A percentile compares a stretch with the other conserved stretches of the same genome.
phyloP scores from a whole-genome alignment of 2,113 vertebrate genomes.

The Gnathonemus echidnorhynchus region DNA sequence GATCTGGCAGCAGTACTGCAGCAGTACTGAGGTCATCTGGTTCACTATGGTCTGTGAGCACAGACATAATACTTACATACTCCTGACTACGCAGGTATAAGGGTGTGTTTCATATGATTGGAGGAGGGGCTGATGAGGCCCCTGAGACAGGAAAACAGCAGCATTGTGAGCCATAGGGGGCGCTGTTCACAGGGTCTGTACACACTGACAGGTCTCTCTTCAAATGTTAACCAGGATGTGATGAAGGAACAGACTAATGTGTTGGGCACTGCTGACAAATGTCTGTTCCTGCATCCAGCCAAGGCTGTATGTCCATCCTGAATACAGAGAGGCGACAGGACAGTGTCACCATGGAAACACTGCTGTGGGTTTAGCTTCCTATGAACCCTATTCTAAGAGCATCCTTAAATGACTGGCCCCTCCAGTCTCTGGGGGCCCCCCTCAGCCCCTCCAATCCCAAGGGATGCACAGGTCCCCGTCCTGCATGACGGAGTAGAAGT shows the following conservation, averaged over 20 bases:
- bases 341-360: not conserved
- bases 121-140: not conserved
- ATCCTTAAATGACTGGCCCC: not conserved
- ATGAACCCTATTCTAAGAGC: not conserved
- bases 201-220: not conserved
- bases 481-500: constrained; percentile 89
- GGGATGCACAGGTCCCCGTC: constrained; percentile 92
- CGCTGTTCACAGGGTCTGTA: not conserved
- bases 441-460: constrained; percentile 87
- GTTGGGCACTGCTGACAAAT: too few species aligned
- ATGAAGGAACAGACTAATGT: not conserved
- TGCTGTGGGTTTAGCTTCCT: not conserved
- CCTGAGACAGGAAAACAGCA: not conserved
- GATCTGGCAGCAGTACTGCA: not conserved
- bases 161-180: not conserved
- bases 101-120: not conserved
- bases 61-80: not conserved
- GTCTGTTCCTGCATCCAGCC: not conserved
- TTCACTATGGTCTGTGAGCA: not conserved
- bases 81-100: not conserved
- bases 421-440: not conserved
- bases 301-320: not conserved
- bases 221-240: not conserved
- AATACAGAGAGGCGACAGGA: not conserved
- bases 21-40: not conserved